Conservation (phyloP, 2,797 vertebrate genomes). For the Hydrophis major region DNA sequence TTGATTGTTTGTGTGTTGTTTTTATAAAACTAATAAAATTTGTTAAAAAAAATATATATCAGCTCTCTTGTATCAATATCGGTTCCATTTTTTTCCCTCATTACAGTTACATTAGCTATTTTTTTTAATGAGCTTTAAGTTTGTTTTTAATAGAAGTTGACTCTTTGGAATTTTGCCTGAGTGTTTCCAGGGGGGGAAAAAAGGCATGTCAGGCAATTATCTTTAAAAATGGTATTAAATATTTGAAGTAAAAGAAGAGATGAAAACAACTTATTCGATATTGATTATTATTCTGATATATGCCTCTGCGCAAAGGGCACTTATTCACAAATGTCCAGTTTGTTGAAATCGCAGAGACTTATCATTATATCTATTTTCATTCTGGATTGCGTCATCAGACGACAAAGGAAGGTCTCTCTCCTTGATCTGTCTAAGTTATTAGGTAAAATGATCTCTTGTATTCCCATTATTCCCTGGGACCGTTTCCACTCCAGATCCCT, state of each 20-base stretch:
- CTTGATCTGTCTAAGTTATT: too few species aligned
- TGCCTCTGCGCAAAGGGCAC: background rate
- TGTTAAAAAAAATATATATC: constrained; percentile 16
- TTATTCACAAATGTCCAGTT: background rate
- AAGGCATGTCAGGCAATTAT: background rate
- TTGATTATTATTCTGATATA: background rate
- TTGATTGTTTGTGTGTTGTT: too few species aligned
- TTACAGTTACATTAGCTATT: constrained; percentile 39
- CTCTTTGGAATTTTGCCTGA: constrained; percentile 57
- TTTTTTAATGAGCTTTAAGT: background rate
- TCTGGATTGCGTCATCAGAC: background rate
- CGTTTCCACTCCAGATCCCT: too few species aligned
- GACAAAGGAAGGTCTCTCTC: too few species aligned
- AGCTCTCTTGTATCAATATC: constrained; percentile 60
- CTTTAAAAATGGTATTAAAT: background rate
- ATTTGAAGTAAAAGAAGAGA: background rate
- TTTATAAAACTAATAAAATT: too few species aligned
- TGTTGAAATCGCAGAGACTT: background rate
- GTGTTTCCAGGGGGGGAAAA: constrained; percentile 32
- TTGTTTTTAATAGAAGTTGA: constrained; percentile 53
- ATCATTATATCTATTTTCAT: background rate
- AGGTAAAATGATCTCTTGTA: too few species aligned
- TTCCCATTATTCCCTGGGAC: too few species aligned
- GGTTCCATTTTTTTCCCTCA: constrained; percentile 31
- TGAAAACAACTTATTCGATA: background rate